Conservation (phyloP, 2,888 invertebrate genomes). For the Erebia epiphron region DNA sequence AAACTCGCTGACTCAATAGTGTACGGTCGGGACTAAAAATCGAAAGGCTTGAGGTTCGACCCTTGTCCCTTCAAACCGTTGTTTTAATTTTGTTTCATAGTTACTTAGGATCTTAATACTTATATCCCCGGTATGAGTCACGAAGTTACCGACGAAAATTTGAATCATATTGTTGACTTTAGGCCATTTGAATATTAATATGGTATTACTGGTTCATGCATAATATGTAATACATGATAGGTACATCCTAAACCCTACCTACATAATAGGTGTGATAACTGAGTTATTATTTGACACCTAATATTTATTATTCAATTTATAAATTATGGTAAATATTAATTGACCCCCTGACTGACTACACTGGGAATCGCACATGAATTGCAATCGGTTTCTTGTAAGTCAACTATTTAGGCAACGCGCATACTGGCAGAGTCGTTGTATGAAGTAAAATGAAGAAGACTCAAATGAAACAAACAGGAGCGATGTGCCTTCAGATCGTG, state of each 20-base stretch:
- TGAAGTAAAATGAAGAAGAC: no score
- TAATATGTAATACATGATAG: neutral
- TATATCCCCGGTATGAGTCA: neutral
- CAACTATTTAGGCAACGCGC: no score
- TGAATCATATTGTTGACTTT: constrained; percentile 4
- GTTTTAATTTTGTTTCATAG: neutral
- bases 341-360: no score
- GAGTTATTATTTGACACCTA: no score
- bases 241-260: neutral
- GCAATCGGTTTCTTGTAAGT: no score
- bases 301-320: no score
- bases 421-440: no score
- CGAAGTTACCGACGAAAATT: neutral
- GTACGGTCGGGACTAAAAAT: neutral
- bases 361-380: no score
- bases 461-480: no score
- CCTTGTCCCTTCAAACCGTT: neutral
- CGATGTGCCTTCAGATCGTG: no score
- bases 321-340: no score
- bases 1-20: neutral
- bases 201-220: neutral
- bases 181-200: neutral
- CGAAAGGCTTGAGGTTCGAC: neutral
- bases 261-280: neutral
- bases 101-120: no score